These are phyloP conservation scores for Metallyticus violacea DNA, from an alignment of 2,888 invertebrate genomes.

Conservation along the genomic window DNA sequence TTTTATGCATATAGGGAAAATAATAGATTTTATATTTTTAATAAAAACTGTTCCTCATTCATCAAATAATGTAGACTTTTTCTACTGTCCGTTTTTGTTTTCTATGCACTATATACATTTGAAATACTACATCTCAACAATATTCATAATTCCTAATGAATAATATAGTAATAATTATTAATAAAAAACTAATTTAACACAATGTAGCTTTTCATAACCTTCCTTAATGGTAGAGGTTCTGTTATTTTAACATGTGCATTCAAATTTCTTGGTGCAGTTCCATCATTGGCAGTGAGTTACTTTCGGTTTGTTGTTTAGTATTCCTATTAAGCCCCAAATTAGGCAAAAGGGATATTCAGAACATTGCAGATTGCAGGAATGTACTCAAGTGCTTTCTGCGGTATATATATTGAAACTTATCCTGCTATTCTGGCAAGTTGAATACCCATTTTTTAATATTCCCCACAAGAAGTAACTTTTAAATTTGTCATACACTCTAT, in stretches of 20 bases:
- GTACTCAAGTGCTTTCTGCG: neutral
- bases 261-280: neutral
- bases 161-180: neutral
- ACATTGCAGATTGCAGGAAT: neutral
- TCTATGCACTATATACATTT: constrained; percentile 1
- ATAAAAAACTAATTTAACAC: neutral
- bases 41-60: neutral
- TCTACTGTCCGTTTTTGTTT: neutral
- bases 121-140: neutral
- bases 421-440: neutral
- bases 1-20: neutral
- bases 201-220: neutral
- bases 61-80: neutral
- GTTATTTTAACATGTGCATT: neutral
- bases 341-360: neutral
- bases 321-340: neutral
- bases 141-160: neutral
- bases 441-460: neutral
- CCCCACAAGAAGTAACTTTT: neutral
- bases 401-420: neutral
- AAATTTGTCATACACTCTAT: too few species aligned
- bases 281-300: neutral
- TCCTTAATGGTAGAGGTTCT: neutral
- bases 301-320: too few species aligned
- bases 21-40: neutral